Evolutionary conservation across 2,113 vertebrate species (phyloP), one percentile per base, ranked within the genome.

Genomic region (Tympanuchus pallidicinctus): DNA sequence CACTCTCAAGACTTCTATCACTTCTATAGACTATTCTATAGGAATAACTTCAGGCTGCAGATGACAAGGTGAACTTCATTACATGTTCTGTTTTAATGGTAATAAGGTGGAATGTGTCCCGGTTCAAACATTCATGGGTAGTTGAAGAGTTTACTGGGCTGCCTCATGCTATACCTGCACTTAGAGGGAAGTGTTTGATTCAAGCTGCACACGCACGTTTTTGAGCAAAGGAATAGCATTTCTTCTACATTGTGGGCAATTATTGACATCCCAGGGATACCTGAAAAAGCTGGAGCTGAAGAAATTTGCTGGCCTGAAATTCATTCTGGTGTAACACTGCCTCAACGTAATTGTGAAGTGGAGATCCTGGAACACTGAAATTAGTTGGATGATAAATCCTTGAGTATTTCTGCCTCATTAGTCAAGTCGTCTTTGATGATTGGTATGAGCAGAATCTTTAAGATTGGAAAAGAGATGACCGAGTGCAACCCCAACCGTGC

Each of bases 101-200:
- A 43, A 15, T 60, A 22, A 42, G 61, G 36, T 64, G 22, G 82
- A 47, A 15, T 27, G 8, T 28, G 11, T 52, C 61, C 40, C 28
- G 9, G 7, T 25, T 77, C 28, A 19, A 4, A 36, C 25, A 1
- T 65, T 70, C 2, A 0, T 52, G 65, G 28, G 2, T 42, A 1
- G 8, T n/a, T 28, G 0, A 3, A 47, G 43, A 66, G 38, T 43
- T 73, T 15, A 6, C 20, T 57, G 0, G 42, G 57, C 64, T n/a
- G 32, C 61, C 17, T 57, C 22, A 3, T 16, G 3, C 13, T 22
- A 19, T 36, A 1, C 5, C 24, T 50, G 11, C 2, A 67, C 32
- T 32, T n/a, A 17, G 9, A 42, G 71, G 32, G 1, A 24, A n/a
- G 42, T 28, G 19, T 47, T 65, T 82, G 61, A 84, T 28, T 50